phyloP scores from a whole-genome alignment of 1,140 invertebrate genomes.

The Chrysoperla carnea region DNA sequence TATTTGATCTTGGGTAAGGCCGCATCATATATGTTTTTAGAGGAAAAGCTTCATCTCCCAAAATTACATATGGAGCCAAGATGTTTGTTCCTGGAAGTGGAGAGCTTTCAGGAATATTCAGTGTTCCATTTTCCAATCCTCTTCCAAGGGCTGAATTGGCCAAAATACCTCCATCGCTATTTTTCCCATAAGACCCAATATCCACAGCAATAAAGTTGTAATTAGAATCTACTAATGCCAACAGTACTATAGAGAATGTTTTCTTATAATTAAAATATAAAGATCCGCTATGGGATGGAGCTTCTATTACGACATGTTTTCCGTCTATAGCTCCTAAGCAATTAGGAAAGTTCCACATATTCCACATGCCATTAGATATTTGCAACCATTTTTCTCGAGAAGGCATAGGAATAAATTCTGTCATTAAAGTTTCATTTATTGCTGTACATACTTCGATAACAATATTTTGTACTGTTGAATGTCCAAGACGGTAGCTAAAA shows the following conservation, averaged over 20 bases:
- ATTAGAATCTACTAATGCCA: conserved; percentile 17
- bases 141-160: conserved; percentile 6
- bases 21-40: conserved; percentile 22
- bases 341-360: neutral
- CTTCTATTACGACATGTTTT: neutral
- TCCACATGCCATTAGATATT: no score
- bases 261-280: conserved; percentile 10
- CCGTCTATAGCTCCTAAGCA: neutral
- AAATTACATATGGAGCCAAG: conserved; percentile 9
- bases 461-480: no score
- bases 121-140: conserved; percentile 3
- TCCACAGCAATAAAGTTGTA: conserved; percentile 18
- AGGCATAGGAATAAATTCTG: no score
- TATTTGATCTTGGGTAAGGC: conserved; percentile 18
- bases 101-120: no score
- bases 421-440: no score
- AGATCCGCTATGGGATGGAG: conserved; percentile 4
- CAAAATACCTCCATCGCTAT: conserved; percentile 16
- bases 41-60: conserved; percentile 28
- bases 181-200: conserved; percentile 15
- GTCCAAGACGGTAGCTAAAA: no score
- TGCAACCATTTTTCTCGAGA: no score
- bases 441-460: no score
- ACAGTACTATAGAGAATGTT: conserved; percentile 6
- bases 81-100: conserved; percentile 1